These are phyloP conservation scores for Bathynomus jamesi DNA, from an alignment of 1,140 invertebrate genomes.

Conservation along the genomic window DNA sequence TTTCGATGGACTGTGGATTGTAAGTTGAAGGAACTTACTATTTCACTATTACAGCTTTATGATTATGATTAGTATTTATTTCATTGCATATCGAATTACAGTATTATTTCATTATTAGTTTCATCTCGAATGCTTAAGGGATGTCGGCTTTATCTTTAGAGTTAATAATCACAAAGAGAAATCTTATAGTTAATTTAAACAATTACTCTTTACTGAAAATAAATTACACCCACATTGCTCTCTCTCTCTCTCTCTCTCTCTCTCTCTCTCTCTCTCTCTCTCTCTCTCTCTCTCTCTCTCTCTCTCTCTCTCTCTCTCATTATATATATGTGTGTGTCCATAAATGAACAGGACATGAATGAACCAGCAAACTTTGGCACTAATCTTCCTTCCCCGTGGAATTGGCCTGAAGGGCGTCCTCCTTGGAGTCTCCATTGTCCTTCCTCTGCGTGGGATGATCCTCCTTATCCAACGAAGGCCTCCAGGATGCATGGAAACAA, in stretches of 20 bases:
- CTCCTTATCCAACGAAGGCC: slow-evolving; percentile 34
- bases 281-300: too few species aligned
- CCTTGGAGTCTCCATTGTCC: slow-evolving; percentile 38
- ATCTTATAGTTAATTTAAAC: slow-evolving; percentile 4
- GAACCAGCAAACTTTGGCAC: slow-evolving; percentile 42
- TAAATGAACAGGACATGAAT: slow-evolving; percentile 38
- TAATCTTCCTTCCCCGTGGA: slow-evolving; percentile 41
- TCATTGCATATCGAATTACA: too few species aligned
- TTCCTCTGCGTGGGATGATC: slow-evolving; percentile 34
- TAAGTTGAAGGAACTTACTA: too few species aligned
- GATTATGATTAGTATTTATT: too few species aligned
- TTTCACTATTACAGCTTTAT: too few species aligned
- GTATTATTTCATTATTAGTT: background rate
- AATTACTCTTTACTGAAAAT: slow-evolving; percentile 2
- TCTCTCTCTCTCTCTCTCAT: background rate
- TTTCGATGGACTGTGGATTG: slow-evolving; percentile 11
- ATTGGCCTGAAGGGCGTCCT: slow-evolving; percentile 38
- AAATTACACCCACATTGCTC: slow-evolving; percentile 7
- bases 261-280: too few species aligned
- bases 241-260: slow-evolving; percentile 22
- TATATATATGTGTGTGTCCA: too few species aligned
- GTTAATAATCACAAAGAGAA: background rate
- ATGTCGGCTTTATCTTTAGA: slow-evolving; percentile 1
- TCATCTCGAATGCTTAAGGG: background rate
- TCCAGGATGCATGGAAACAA: too few species aligned